These are phyloP conservation scores for Sphinx pinastri DNA, from an alignment of 2,888 invertebrate genomes.

Conservation along the genomic window DNA sequence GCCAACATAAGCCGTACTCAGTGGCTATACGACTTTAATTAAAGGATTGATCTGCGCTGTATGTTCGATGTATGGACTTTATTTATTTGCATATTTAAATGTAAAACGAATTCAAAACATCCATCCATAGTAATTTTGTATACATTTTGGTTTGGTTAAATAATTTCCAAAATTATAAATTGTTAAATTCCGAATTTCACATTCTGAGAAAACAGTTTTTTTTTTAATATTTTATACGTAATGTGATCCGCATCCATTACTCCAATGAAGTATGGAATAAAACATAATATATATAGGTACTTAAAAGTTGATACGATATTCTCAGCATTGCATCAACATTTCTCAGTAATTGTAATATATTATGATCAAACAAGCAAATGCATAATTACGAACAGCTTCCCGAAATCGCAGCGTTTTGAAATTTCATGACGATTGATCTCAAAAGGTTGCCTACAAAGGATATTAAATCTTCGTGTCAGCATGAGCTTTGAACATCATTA, in stretches of 20 bases:
- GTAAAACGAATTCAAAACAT: too few species aligned
- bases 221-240: too few species aligned
- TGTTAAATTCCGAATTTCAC: too few species aligned
- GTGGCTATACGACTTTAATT: neutral
- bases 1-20: neutral
- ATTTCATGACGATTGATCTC: slow-evolving; percentile 16
- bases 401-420: neutral
- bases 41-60: neutral
- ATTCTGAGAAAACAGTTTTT: too few species aligned
- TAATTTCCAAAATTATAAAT: too few species aligned
- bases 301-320: neutral
- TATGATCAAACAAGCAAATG: slow-evolving; percentile 3
- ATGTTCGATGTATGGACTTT: too few species aligned
- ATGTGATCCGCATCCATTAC: too few species aligned
- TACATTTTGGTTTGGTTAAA: too few species aligned
- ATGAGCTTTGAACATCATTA: slow-evolving; percentile 32
- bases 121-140: too few species aligned
- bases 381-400: neutral
- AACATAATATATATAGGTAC: too few species aligned
- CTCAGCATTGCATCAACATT: neutral
- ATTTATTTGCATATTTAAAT: neutral
- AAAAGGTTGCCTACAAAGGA: slow-evolving; percentile 15
- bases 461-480: slow-evolving; percentile 28
- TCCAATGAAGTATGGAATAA: too few species aligned
- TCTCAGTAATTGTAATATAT: neutral